Evolutionary conservation across 2,888 invertebrate genomes (phyloP).

Genomic region (Axea sp.): DNA sequence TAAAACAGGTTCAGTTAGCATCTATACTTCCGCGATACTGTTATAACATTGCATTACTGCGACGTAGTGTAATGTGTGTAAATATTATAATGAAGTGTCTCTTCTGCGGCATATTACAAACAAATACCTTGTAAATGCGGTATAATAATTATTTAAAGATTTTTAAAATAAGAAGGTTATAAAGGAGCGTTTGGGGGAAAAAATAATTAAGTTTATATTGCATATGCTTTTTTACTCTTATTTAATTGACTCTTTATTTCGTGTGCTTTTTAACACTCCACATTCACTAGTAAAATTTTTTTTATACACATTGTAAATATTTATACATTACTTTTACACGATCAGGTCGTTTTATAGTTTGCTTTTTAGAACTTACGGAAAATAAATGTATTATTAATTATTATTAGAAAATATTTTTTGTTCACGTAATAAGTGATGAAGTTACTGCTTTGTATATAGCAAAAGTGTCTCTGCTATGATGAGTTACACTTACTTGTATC

Average conservation of each 20-base stretch:
- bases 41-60: conserved; percentile 49
- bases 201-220: no score
- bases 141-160: conserved; percentile 54
- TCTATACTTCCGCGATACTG: conserved; percentile 29
- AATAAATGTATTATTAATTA: conserved; percentile 10
- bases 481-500: conserved; percentile 62
- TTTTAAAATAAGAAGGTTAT: conserved; percentile 17
- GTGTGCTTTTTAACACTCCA: no score
- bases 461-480: conserved; percentile 55
- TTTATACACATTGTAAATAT: no score
- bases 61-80: conserved; percentile 24
- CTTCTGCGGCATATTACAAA: conserved; percentile 37
- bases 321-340: no score
- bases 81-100: conserved; percentile 50
- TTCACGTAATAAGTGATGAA: conserved; percentile 33
- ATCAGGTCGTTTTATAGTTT: no score
- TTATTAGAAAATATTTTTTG: conserved; percentile 10
- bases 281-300: no score
- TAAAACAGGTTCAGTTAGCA: conserved; percentile 48
- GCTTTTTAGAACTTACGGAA: no score
- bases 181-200: background rate
- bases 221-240: no score
- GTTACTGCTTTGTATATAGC: conserved; percentile 42
- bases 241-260: no score
- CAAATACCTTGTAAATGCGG: conserved; percentile 52